phyloP scores from a whole-genome alignment of 2,797 vertebrate genomes.

The Etheostoma perlongum region DNA sequence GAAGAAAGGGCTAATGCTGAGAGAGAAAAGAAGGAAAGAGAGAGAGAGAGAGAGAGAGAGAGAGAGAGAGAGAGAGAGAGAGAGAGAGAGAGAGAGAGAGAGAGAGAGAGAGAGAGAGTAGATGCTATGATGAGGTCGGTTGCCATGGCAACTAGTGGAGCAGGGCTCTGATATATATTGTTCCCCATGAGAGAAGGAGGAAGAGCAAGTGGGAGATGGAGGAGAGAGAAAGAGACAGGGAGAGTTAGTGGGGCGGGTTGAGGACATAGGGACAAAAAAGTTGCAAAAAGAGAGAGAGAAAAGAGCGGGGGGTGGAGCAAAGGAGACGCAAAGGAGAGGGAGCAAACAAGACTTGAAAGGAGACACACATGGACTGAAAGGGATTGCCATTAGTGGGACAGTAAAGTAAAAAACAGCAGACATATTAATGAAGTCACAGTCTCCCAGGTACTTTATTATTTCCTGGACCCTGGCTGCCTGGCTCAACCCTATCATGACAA shows the following conservation, averaged over 20 bases:
- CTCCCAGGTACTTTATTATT: conserved; percentile 77
- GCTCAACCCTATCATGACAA: conserved; percentile 75
- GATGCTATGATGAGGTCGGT: conserved; percentile 79
- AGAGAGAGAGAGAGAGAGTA: conserved; percentile 21
- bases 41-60: conserved; percentile 11
- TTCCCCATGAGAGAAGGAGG: conserved; percentile 70
- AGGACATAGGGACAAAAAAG: conserved; percentile 38
- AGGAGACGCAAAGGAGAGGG: conserved; percentile 26
- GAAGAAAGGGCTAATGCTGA: not conserved
- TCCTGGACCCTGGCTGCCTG: conserved; percentile 63
- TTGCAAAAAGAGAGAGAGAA: conserved; percentile 18
- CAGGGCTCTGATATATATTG: conserved; percentile 80
- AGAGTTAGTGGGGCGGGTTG: conserved; percentile 57
- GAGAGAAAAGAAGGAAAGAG: not conserved
- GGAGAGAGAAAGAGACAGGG: conserved; percentile 41
- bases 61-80: conserved; percentile 2
- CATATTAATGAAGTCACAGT: conserved; percentile 72
- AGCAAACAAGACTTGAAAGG: conserved; percentile 63
- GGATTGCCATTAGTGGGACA: conserved; percentile 58
- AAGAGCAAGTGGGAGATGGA: conserved; percentile 58
- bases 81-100: conserved; percentile 12
- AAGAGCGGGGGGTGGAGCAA: not conserved
- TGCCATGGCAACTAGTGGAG: conserved; percentile 82
- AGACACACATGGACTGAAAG: conserved; percentile 51
- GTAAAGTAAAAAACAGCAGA: conserved; percentile 41